Conservation (phyloP, 2,888 invertebrate genomes). For the Melinaea menophilus region DNA sequence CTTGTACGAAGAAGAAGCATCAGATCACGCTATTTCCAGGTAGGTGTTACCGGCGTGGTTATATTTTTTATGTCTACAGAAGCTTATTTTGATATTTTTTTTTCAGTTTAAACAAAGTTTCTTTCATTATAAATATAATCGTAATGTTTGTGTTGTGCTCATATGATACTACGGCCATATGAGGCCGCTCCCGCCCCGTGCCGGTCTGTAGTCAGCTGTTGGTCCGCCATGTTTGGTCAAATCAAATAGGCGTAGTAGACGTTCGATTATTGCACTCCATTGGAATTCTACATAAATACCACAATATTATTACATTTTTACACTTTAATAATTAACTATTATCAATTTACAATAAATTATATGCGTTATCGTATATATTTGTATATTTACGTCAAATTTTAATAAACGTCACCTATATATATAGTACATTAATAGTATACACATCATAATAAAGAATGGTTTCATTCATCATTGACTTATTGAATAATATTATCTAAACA, state of each 20-base stretch:
- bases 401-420: neutral
- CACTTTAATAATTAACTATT: neutral
- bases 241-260: slow-evolving; percentile 74
- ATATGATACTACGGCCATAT: slow-evolving; percentile 49
- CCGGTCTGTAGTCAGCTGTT: slow-evolving; percentile 78
- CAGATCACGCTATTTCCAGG: slow-evolving; percentile 76
- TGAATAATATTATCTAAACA: too few species aligned
- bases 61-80: slow-evolving; percentile 23
- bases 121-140: slow-evolving; percentile 21
- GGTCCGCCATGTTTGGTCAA: slow-evolving; percentile 76
- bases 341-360: neutral
- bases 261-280: slow-evolving; percentile 25
- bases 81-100: slow-evolving; percentile 10
- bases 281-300: slow-evolving; percentile 10
- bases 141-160: slow-evolving; percentile 30
- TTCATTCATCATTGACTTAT: slow-evolving; percentile 4
- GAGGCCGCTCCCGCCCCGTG: slow-evolving; percentile 67
- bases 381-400: neutral
- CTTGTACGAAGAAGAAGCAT: slow-evolving; percentile 76
- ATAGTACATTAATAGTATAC: slow-evolving; percentile 1
- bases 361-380: neutral
- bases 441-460: neutral
- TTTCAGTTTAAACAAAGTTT: slow-evolving; percentile 10
- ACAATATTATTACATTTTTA: neutral
- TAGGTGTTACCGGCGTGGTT: slow-evolving; percentile 75